Conservation (phyloP, 1,140 invertebrate species). For the Drosophila melanica region DNA sequence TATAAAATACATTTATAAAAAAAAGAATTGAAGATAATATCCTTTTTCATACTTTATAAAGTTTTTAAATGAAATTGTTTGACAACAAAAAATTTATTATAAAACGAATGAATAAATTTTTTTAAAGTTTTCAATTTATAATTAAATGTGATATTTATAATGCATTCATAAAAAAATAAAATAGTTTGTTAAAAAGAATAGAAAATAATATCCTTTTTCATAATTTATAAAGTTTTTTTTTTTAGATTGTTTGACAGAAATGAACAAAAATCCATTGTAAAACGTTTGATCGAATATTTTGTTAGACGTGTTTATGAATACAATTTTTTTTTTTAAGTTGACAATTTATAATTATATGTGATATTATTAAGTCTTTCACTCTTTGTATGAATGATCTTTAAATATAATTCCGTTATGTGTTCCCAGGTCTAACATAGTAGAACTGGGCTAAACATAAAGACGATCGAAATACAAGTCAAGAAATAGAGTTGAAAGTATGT, state of each 20-base stretch:
- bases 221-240: too few species aligned
- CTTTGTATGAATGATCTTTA: not conserved
- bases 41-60: not conserved
- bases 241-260: too few species aligned
- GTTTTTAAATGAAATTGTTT: too few species aligned
- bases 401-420: constrained; percentile 6
- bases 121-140: too few species aligned
- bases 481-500: constrained; percentile 40
- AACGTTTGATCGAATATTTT: not conserved
- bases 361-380: not conserved
- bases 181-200: too few species aligned
- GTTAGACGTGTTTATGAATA: not conserved
- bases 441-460: not conserved
- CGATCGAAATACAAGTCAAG: constrained; percentile 2
- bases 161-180: not conserved
- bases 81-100: too few species aligned
- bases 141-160: not conserved
- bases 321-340: not conserved
- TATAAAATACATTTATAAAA: not conserved
- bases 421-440: constrained; percentile 12
- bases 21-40: constrained; percentile 1
- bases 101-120: not conserved
- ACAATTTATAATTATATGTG: not conserved
- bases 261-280: not conserved
- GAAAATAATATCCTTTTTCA: too few species aligned